phyloP scores from a whole-genome alignment of 2,113 vertebrate species.

The Turnix velox region DNA sequence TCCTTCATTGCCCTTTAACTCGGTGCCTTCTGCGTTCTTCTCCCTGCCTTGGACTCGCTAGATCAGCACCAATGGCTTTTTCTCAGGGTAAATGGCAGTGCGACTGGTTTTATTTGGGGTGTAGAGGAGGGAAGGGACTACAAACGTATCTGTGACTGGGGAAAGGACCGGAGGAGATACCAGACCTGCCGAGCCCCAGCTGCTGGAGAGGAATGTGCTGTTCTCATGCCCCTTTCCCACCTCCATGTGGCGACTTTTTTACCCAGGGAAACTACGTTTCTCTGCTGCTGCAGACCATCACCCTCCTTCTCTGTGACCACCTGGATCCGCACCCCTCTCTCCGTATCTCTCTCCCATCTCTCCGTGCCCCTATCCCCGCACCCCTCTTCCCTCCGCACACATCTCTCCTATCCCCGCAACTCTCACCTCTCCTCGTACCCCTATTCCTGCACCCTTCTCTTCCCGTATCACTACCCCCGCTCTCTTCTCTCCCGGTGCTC shows the following conservation, averaged over 20 bases:
- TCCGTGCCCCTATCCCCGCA: no score
- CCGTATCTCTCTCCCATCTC: no score
- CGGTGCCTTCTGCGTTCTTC: not conserved
- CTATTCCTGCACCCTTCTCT: no score
- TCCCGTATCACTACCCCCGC: no score
- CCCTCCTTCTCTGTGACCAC: no score
- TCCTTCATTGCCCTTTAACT: not conserved
- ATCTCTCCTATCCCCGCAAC: no score
- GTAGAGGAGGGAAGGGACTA: not conserved
- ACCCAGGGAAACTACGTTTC: no score
- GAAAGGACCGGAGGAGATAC: not conserved
- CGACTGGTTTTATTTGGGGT: not conserved
- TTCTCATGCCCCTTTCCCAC: not conserved
- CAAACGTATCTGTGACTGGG: fast-evolving
- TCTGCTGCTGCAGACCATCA: no score
- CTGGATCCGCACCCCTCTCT: no score
- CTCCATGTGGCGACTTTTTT: not conserved
- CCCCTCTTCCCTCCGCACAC: no score
- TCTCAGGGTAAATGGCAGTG: not conserved
- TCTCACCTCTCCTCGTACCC: no score
- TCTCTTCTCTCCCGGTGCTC: no score
- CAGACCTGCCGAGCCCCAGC: not conserved
- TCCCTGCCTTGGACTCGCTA: not conserved
- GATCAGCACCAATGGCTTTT: not conserved
- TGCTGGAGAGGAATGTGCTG: not conserved